A percentile compares a stretch with the other conserved stretches of the same genome.
Evolutionary conservation across 2,113 vertebrate species (phyloP).

Genomic region (Crotalus horridus): DNA sequence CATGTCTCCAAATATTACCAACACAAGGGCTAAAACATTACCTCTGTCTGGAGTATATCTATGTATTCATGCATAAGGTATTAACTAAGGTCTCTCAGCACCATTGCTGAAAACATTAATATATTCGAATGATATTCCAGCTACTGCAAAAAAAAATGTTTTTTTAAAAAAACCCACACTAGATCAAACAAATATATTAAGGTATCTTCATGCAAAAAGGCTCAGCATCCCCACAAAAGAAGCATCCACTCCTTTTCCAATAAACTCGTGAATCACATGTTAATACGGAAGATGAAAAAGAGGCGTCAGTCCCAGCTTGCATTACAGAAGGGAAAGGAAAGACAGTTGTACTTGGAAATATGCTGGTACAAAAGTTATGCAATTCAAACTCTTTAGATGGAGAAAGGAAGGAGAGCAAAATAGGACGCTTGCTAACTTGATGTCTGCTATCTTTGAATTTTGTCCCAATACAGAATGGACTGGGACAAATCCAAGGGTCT

Average conservation of each 20-base stretch:
- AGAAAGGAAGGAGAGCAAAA: conserved; percentile 36
- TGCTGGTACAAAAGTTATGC: conserved; percentile 56
- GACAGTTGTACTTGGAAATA: conserved; percentile 58
- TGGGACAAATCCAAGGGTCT: conserved; percentile 29
- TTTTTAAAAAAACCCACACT: conserved; percentile 32
- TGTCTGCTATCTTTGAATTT: conserved; percentile 9
- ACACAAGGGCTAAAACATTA: conserved; percentile 75
- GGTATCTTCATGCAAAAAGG: conserved; percentile 70
- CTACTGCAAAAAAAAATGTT: conserved; percentile 65
- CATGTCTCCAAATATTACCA: conserved; percentile 77
- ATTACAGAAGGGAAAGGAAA: conserved; percentile 51
- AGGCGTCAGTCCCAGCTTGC: conserved; percentile 54
- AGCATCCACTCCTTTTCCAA: conserved; percentile 46
- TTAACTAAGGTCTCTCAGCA: conserved; percentile 69
- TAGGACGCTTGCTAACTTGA: conserved; percentile 45
- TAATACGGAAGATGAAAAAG: conserved; percentile 51
- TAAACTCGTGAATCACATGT: conserved; percentile 49
- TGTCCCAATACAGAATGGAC: conserved; percentile 31
- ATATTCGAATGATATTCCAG: conserved; percentile 78
- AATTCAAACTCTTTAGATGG: conserved; percentile 55
- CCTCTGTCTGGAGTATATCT: conserved; percentile 76
- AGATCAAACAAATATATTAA: conserved; percentile 70
- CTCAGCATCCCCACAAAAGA: conserved; percentile 35
- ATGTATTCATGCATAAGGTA: conserved; percentile 75
- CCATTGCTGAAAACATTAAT: conserved; percentile 77